Evolutionary conservation across 2,888 invertebrate species (phyloP), one percentile per base, ranked within the genome.

Genomic region (Branchipolynoe longqiensis): DNA sequence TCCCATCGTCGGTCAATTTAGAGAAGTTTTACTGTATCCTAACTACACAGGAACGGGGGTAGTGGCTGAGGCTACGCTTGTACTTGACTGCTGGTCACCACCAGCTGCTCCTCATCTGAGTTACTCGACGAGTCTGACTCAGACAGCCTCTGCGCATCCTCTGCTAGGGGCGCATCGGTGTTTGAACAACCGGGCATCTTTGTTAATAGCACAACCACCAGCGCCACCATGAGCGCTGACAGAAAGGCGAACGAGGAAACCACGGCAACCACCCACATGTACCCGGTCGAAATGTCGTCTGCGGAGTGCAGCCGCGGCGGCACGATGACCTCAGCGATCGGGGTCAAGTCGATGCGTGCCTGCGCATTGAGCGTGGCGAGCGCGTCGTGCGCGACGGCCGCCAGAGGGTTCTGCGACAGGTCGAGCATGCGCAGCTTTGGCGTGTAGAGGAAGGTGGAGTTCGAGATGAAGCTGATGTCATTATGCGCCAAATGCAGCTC

Each of bases 131-230:
- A 48, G 18, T 48, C 48, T 48, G 69, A 69, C 36, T 36, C 38
- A 2, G 62, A 28, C 31, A 28, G 31, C 62, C 31, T 62, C 36
- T 73, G 18, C 4, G 2, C 78, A n/a, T 78, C 78, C 78, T 48
- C 48, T 6, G 14, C 8, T 1, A 14, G 1, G 14, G 48, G 31
- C 22, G 18, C 48, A 25, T 78, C 54, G 28, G n/a, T 78, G 48
- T 22, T 78, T 25, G 48, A 22, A 54, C 78, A 78, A 18, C 78
- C 78, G n/a, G n/a, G n/a, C 3, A 48, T 78, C 31, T 78, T 78
- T 78, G 78, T 78, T 22, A 78, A 54, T 33, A 78, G 25, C 25
- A 78, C 78, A 41, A 78, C 78, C 28, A 78, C 54, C 28, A 78
- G 48, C 28, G 78, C 78, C 3, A 78, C 48, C 78, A 78, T 78